A percentile compares a stretch with the other conserved stretches of the same genome.
These are phyloP conservation scores for Sebastes reedi DNA, from an alignment of 2,797 vertebrate species.

Conservation along the genomic window DNA sequence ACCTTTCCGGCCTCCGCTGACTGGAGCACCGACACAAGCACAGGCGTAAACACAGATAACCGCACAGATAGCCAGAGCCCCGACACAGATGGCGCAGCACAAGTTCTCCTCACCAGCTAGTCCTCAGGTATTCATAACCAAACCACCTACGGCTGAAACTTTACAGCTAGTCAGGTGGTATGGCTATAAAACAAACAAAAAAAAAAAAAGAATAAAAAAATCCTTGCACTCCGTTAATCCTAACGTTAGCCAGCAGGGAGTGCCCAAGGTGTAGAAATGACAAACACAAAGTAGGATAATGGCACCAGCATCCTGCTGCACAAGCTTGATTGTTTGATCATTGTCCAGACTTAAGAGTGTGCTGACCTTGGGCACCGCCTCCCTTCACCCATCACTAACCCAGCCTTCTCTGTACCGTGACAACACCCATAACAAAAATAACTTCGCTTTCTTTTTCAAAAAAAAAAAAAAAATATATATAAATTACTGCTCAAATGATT, in stretches of 20 bases:
- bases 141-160: constrained; percentile 23
- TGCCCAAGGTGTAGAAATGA: constrained; percentile 53
- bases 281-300: constrained; percentile 1
- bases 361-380: constrained; percentile 54
- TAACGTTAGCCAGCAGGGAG: constrained; percentile 73
- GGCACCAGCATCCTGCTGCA: constrained; percentile 38
- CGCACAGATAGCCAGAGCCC: constrained; percentile 53
- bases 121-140: constrained; percentile 66
- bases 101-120: constrained; percentile 71
- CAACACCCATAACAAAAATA: constrained; percentile 69
- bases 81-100: constrained; percentile 71
- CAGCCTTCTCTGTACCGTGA: constrained; percentile 79
- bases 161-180: constrained; percentile 19
- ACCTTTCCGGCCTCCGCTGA: constrained; percentile 83
- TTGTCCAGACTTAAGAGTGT: constrained; percentile 35
- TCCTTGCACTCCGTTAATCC: constrained; percentile 67
- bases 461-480: constrained; percentile 39
- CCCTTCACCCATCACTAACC: constrained; percentile 63
- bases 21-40: constrained; percentile 42
- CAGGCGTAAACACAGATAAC: constrained; percentile 36
- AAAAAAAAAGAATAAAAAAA: constrained; percentile 30
- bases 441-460: constrained; percentile 81
- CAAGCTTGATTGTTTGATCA: constrained; percentile 17
- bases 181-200: constrained; percentile 10
- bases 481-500: constrained; percentile 62